Percentiles rank a stretch among this genome's conserved stretches.
Conservation (phyloP, 2,888 invertebrate genomes). For the Heliconius erato region DNA sequence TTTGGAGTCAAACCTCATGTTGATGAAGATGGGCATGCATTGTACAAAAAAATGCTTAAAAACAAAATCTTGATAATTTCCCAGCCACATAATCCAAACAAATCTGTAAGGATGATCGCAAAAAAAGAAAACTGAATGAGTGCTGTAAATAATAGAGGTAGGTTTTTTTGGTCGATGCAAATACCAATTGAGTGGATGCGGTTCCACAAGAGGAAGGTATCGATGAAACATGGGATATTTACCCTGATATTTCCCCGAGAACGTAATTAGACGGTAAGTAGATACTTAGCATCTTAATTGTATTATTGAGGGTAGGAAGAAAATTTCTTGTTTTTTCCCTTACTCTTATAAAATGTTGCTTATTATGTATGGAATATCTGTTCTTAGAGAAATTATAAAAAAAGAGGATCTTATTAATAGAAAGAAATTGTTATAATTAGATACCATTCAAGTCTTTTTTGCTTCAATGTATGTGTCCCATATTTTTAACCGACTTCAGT, state of each 20-base stretch:
- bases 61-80: not conserved
- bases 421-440: too few relatives aligned
- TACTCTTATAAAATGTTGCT: not conserved
- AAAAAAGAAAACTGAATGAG: slow-evolving; percentile 28
- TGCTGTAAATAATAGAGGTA: slow-evolving; percentile 11
- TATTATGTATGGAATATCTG: too few relatives aligned
- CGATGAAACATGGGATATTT: slow-evolving; percentile 42
- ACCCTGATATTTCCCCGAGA: slow-evolving; percentile 31
- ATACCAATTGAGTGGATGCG: slow-evolving; percentile 35
- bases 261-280: slow-evolving; percentile 42
- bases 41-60: not conserved
- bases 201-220: slow-evolving; percentile 40
- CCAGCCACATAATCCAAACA: not conserved
- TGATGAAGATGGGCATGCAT: too few relatives aligned
- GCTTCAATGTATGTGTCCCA: too few relatives aligned
- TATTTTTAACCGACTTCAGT: too few relatives aligned
- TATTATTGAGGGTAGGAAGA: slow-evolving; percentile 17
- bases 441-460: too few relatives aligned
- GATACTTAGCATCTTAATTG: slow-evolving; percentile 20
- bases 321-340: slow-evolving; percentile 14
- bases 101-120: slow-evolving; percentile 17
- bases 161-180: slow-evolving; percentile 22
- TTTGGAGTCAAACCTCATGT: too few relatives aligned
- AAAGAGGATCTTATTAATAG: too few relatives aligned
- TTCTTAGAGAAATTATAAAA: too few relatives aligned